Base-by-base conservation (phyloP, 64 coral and sea anemone genomes). In the Platygyra sinensis region DNA sequence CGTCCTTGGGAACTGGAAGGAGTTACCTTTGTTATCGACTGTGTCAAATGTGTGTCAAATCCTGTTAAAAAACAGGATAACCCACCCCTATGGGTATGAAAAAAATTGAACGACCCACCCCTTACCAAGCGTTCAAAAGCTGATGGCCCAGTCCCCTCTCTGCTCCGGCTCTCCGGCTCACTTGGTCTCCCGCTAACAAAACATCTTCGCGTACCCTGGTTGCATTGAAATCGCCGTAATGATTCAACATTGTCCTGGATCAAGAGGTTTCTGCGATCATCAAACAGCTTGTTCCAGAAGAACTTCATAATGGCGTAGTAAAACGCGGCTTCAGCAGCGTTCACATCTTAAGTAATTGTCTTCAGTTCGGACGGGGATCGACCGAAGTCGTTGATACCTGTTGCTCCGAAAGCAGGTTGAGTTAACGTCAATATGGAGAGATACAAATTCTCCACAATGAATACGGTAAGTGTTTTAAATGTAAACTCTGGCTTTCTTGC, bases 261-360 rank as follows among this genome's bases (percentile, higher is more conserved):
- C 51, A 87, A 75, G 16, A 87, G 72, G 30, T 87, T 75, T 55
- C 30, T 87, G 57, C 55, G 15, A 52, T 87, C 86, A n/a, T 87
- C 86, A 87, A 87, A 87, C 57, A 36, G 49, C 59, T 87, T 87
- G 57, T 87, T 87, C 86, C 86, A 87, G 22, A 87, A 87, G 27
- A 87, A 87, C 52, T 87, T 87, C 86, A 87, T 75, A 49, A 87
- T 12, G 69, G 86, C 86, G 72, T 74, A 87, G 30, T 87, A 75
- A 75, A 87, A 87, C 5, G 72, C 36, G 28, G 86, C 86, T 87
- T 87, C 86, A 4, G 25, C 72, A 30, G 72, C 49, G 32, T 75
- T 75, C 11, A 75, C 69, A 8, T 75, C 73, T 10, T 75, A 38
- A 33, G 57, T 55, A 54, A 75, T 16, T 3, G 67, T 51, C 71